Evolutionary conservation across 2,888 invertebrate species (phyloP), one percentile per base, ranked within the genome.

Genomic region (Parapristionchus giblindavisi): DNA sequence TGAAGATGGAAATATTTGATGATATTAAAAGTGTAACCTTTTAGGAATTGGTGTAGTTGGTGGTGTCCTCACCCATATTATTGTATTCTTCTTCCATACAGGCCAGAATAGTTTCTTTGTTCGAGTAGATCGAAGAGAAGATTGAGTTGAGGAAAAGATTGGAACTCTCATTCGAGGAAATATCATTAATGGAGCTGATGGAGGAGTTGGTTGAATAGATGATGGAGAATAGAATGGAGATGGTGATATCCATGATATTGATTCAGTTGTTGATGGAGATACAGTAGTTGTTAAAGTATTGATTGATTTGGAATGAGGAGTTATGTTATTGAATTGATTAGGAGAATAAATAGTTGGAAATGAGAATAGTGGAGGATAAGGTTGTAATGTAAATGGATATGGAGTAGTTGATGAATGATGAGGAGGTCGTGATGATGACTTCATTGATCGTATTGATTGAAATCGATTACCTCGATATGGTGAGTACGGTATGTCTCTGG

Each of bases 61-160:
- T 6, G 72, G 73, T n/a, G 60, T 73, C 48, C 73, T 2, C 60
- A 61, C 73, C 73, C 73, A 73, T 6, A 73, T 24, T 21, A 73
- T 73, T 36, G n/a, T 34, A 38, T 73, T 61, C 61, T 38, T 1
- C 27, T 40, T 73, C 60, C 60, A 61, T 24, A 73, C 73, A 8
- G 73, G 73, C 73, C 73, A 73, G 60, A 73, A 73, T 5, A 61
- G 61, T 29, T 61, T 73, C 60, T 61, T 60, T 24, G 71, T 32
- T 36, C 38, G 38, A 11, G 70, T 54, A 17, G 34, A 5, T 6
- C 32, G 27, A 34, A 32, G 24, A 6, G 40, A 29, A 29, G 36
- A 34, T 24, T 11, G n/a, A 43, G 70, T 29, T 1, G 66, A n/a
- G 66, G 29, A 32, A 2, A 34, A 1, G 0, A 58, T 38, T 32